Evolutionary conservation across 2,888 invertebrate genomes (phyloP), one percentile per base, ranked within the genome.

Genomic region (Allacma fusca): DNA sequence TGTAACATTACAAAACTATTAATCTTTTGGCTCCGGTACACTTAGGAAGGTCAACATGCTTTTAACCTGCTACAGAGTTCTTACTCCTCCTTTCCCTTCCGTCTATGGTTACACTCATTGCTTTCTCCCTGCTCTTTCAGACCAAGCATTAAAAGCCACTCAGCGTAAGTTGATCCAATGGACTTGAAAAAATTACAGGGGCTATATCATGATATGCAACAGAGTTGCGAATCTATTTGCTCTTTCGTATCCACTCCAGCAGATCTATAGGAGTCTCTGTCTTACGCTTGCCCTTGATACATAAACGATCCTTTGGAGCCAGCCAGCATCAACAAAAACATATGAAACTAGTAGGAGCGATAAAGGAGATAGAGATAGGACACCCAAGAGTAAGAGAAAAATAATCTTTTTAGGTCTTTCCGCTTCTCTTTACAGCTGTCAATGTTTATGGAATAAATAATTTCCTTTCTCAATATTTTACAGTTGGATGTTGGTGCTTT

Each of bases 11-110:
- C 34, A 62, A 43, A 68, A 68, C 75, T 65, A 75, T 75, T 75
- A 75, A 75, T 75, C 75, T 75, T 75, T 68, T 28, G 65, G 75
- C 72, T 59, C 50, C 23, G 67, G 50, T 57, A 67, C 50, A 75
- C 28, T 23, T 57, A 34, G 68, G 67, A 75, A 50, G 75, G 75
- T 75, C 75, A 75, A 75, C 67, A 75, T 68, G 75, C 75, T 75
- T 75, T 75, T 75, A 75, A 75, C 75, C 75, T 68, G 21, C 65
- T 44, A 34, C 5, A 7, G 34, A 9, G 9, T 50, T 16, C n/a
- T 19, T 50, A 12, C 40, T 65, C 57, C 12, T 34, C 64, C 75
- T 26, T 34, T 62, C 57, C 16, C 34, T 65, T 24, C 43, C 1
- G 7, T n/a, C n/a, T n/a, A n/a, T n/a, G n/a, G n/a, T 13, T 68